phyloP scores from a whole-genome alignment of 1,140 invertebrate species.

The Gonatopus flavifemur region DNA sequence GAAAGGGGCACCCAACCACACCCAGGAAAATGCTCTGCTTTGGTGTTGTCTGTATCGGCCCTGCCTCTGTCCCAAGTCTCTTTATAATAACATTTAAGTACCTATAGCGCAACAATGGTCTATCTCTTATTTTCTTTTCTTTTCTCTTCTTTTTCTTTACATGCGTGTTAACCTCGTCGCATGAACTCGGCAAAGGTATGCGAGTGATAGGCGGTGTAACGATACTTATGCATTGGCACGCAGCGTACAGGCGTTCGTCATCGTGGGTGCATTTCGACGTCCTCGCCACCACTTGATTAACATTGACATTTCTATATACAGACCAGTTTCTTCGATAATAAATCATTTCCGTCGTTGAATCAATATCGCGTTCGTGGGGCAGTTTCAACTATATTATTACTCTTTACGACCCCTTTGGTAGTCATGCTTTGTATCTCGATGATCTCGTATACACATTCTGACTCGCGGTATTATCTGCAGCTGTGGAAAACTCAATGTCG shows the following conservation, averaged over 20 bases:
- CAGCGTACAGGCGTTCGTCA: slow-evolving; percentile 6
- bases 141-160: neutral
- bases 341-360: too few relatives aligned
- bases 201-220: neutral
- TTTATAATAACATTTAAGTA: slow-evolving; percentile 30
- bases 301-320: too few relatives aligned
- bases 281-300: too few relatives aligned
- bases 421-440: too few relatives aligned
- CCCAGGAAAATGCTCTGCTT: slow-evolving; percentile 38
- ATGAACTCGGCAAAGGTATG: slow-evolving; percentile 16
- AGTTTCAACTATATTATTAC: too few relatives aligned
- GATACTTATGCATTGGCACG: neutral
- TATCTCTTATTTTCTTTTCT: neutral
- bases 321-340: too few relatives aligned
- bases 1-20: slow-evolving; percentile 32
- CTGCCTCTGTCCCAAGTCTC: slow-evolving; percentile 36
- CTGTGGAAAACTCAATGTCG: too few relatives aligned
- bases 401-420: too few relatives aligned
- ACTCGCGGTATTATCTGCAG: too few relatives aligned
- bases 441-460: too few relatives aligned
- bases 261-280: slow-evolving; percentile 13
- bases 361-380: too few relatives aligned
- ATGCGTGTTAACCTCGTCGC: slow-evolving; percentile 20
- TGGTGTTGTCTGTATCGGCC: slow-evolving; percentile 15
- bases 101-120: neutral